Base-by-base conservation (phyloP, 2,888 invertebrate species). In the Tenthredo distinguenda region DNA sequence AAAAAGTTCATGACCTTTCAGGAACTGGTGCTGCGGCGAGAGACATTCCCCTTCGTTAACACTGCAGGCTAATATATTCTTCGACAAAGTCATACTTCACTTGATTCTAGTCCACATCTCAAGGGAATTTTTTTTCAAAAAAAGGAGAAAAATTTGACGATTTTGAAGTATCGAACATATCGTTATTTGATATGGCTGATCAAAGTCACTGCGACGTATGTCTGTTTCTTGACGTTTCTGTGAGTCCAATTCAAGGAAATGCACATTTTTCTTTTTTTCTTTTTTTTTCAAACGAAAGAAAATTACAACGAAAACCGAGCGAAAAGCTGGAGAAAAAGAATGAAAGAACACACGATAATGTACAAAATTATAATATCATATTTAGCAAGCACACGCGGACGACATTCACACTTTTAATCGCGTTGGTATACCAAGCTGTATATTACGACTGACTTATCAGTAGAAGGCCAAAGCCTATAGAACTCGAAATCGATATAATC, bases 401-500 rank as follows among this genome's bases (percentile, higher is more conserved):
- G 21, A 62, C 1, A 26, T 9, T 21, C 55, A 12, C 68, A 26
- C 18, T 81, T 81, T 58, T 5, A 68, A 83, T 83, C 68, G 68
- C 68, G 82, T 83, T 55, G 31, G 26, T 21, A 21, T 26, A 76
- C 12, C 68, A 34, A 83, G 50, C 34, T 68, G 50, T 50, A 31
- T 31, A 83, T 68, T 34, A 31, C 65, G 83, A 83, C 83, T 83
- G 5, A 21, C 65, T 65, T 83, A 83, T 83, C 83, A 34, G 65
- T 47, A 50, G 71, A 68, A 65, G 43, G 83, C 37, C 47, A 31
- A 31, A 68, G 68, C 26, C 31, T 43, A 31, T 81, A 62, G 10
- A 58, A 81, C 40, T 62, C 10, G 12, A 71, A 83, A 83, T 83
- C 50, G 62, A 83, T 83, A n/a, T 31, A 83, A 83, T 83, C 83